Percentiles rank a stretch among this genome's conserved stretches.
These are phyloP conservation scores for Agrochola litura DNA, from an alignment of 2,888 invertebrate species.

Conservation along the genomic window DNA sequence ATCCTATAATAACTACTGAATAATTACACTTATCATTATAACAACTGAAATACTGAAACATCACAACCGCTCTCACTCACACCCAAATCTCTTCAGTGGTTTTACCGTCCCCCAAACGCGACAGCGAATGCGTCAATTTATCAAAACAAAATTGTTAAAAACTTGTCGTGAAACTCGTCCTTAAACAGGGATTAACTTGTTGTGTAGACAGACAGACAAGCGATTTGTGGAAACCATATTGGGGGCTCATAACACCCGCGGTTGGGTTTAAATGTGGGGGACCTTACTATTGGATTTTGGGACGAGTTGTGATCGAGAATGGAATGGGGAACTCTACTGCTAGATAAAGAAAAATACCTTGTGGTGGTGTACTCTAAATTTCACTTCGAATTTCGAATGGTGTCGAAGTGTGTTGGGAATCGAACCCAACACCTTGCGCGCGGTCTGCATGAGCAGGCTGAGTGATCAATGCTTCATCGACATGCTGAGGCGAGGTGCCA, in stretches of 20 bases:
- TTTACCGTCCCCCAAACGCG: conserved; percentile 3
- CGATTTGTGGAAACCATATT: conserved; percentile 66
- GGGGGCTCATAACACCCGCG: conserved; percentile 60
- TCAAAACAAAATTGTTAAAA: conserved; percentile 54
- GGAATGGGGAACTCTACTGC: neutral
- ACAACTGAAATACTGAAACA: neutral
- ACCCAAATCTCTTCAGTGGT: conserved; percentile 6
- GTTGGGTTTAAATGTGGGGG: conserved; percentile 56
- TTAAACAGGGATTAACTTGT: conserved; percentile 64
- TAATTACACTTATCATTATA: neutral
- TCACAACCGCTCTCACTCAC: neutral
- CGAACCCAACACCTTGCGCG: too few species aligned
- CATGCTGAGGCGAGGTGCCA: too few species aligned
- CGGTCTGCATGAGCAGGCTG: too few species aligned
- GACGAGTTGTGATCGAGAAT: conserved; percentile 28
- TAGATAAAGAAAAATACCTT: neutral
- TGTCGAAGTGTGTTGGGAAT: neutral
- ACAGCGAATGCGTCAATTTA: conserved; percentile 41
- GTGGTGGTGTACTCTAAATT: neutral
- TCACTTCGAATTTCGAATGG: neutral
- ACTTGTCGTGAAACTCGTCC: conserved; percentile 36
- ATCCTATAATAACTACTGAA: neutral
- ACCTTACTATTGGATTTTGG: conserved; percentile 10
- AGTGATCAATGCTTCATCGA: too few species aligned
- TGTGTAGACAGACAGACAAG: conserved; percentile 62